Evolutionary conservation across 1,140 invertebrate genomes (phyloP).

Genomic region (Papilio machaon): DNA sequence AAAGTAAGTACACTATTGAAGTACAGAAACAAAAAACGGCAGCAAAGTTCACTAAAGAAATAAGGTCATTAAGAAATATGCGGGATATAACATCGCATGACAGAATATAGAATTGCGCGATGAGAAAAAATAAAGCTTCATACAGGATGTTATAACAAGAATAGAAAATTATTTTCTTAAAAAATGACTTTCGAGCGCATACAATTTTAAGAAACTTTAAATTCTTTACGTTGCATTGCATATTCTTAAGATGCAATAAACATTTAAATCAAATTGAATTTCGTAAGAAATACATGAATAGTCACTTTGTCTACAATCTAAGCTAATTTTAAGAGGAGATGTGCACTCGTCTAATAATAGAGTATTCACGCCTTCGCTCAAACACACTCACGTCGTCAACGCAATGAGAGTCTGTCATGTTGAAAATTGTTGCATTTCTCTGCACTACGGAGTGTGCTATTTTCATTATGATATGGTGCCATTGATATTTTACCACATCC

Average conservation of each 20-base stretch:
- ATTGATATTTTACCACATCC: not conserved
- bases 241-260: not conserved
- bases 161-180: not conserved
- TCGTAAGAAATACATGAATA: not conserved
- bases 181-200: not conserved
- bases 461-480: not conserved
- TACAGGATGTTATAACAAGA: not conserved
- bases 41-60: not conserved
- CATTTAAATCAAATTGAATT: not conserved
- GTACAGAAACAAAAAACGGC: not conserved
- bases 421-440: conserved; percentile 5
- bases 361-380: not conserved
- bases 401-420: not conserved
- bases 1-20: not conserved
- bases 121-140: not conserved
- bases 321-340: not conserved
- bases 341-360: not conserved
- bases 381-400: conserved; percentile 2
- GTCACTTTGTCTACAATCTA: not conserved
- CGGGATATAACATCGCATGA: not conserved
- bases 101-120: not conserved
- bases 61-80: not conserved
- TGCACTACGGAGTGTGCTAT: not conserved
- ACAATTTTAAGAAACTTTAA: not conserved
- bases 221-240: not conserved